Base-by-base conservation (phyloP, 2,888 invertebrate species). In the Balanococcus diminutus region DNA sequence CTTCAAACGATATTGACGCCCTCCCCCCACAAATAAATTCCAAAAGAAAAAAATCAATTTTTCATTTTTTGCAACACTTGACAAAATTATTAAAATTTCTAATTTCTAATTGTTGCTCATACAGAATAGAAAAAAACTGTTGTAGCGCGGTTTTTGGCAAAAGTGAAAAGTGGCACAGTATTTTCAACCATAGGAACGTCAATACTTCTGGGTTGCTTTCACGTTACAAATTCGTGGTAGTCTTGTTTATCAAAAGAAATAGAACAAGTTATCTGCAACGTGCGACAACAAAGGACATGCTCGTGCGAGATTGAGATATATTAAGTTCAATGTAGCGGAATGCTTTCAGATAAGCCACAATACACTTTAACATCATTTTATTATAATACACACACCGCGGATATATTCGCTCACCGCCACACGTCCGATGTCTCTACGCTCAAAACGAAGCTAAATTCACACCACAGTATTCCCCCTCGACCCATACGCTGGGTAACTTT, bases 291-390 rank as follows among this genome's bases (percentile, higher is more conserved):
- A 83, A 83, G 83, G 39, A 83, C 83, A 36, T 56, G 11, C 83
- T 83, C 32, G 6, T 67, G 56, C 31, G 32, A 83, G 61, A 83
- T 83, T 56, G 83, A 83, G 83, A 83, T 83, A 83, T 67, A 83
- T 67, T 82, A 82, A 32, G 83, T 61, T 83, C 83, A 83, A 83
- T 83, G 61, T 83, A 83, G 83, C 56, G 83, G 83, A 83, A 83
- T 83, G 83, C 83, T 83, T 83, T 61, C 83, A 83, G 83, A 83
- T 83, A 83, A 83, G 83, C 83, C 51, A 83, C 83, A 56, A 83
- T 83, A 83, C 83, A 83, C 83, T 83, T 83, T 22, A 83, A 11
- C 61, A 67, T 61, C 83, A 83, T 83, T 83, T 83, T 19, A 83
- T 83, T 83, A 83, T 67, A 67, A 67, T 61, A 83, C 81, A 82